A percentile compares a stretch with the other conserved stretches of the same genome.
phyloP scores from a whole-genome alignment of 2,113 vertebrate genomes.

The Istiophorus platypterus region DNA sequence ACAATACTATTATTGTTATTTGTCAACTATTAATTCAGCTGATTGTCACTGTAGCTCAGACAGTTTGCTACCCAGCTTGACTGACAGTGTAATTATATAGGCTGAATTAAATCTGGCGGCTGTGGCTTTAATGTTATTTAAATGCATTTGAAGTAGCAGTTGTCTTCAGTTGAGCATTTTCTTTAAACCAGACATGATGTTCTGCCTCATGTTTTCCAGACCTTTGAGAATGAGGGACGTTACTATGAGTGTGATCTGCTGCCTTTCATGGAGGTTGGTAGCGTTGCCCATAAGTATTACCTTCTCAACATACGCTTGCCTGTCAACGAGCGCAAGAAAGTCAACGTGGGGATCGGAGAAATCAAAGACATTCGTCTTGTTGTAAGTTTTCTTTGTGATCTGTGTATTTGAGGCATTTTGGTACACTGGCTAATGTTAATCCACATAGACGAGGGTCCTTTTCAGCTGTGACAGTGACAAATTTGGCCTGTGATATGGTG shows the following conservation, averaged over 20 bases:
- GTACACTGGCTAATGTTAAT: background rate
- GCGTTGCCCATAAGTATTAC: slow-evolving; percentile 96
- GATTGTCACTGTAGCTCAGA: no score
- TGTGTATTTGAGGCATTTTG: background rate
- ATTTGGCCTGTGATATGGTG: background rate
- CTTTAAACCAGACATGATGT: slow-evolving; percentile 15
- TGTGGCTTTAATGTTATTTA: background rate
- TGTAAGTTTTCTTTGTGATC: slow-evolving; percentile 78
- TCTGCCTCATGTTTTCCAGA: slow-evolving; percentile 78
- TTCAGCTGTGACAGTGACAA: background rate
- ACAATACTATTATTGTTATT: background rate
- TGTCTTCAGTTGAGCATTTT: background rate
- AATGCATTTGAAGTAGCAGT: background rate
- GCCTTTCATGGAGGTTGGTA: slow-evolving; percentile 97
- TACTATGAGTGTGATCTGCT: slow-evolving; percentile 94
- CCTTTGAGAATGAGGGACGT: slow-evolving; percentile 90
- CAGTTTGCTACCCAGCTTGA: background rate
- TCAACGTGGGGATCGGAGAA: slow-evolving; percentile 95
- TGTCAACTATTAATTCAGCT: background rate
- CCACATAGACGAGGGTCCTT: background rate
- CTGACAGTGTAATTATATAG: background rate
- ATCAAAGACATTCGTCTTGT: slow-evolving; percentile 95
- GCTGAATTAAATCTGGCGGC: background rate
- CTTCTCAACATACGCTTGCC: slow-evolving; percentile 97
- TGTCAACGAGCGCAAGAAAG: slow-evolving; percentile 91